Evolutionary conservation across 2,888 invertebrate species (phyloP), one percentile per base, ranked within the genome.

Genomic region (Athalia cordata): DNA sequence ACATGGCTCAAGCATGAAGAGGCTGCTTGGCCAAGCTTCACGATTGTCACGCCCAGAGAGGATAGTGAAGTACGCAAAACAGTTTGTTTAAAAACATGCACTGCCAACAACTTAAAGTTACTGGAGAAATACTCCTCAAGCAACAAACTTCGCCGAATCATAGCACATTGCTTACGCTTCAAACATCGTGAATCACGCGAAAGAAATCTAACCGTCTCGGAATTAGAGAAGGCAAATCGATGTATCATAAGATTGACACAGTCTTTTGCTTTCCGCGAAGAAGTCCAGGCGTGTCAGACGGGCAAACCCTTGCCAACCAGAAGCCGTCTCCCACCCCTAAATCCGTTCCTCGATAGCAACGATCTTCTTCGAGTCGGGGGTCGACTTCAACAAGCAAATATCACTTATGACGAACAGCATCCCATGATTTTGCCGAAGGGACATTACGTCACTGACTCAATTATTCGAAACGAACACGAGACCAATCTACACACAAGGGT

Each of bases 311-410:
- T 82, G 50, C 55, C 66, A 6, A 13, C 5, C 66, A 78, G 67
- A 11, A 80, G 78, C 61, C 81, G 81, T 47, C 49, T 82, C 7
- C 64, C 78, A 49, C 66, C 81, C 0, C 77, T 82, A 52, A 83
- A 81, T 78, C 84, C 84, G 9, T 82, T 79, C 67, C 72, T 84
- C 13, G 81, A 82, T 55, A 78, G 74, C 13, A 15, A 74, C 59
- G 82, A 81, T 2, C 70, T 85, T 29, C 45, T 86, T 6, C 80
- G 85, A 5, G 85, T 86, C 5, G 85, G 85, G 5, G 85, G 86
- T 6, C 79, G 86, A 59, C 66, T 86, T 50, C 74, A 81, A 67
- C 76, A 83, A 4, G 80, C 85, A 3, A 61, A 81, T 7, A n/a
- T 85, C 6, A 5, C 77, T 5, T 79, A 70, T 67, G 70, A 79